A percentile compares a stretch with the other conserved stretches of the same genome.
These are phyloP conservation scores for Gila orcuttii DNA, from an alignment of 2,113 vertebrate genomes.

Conservation along the genomic window DNA sequence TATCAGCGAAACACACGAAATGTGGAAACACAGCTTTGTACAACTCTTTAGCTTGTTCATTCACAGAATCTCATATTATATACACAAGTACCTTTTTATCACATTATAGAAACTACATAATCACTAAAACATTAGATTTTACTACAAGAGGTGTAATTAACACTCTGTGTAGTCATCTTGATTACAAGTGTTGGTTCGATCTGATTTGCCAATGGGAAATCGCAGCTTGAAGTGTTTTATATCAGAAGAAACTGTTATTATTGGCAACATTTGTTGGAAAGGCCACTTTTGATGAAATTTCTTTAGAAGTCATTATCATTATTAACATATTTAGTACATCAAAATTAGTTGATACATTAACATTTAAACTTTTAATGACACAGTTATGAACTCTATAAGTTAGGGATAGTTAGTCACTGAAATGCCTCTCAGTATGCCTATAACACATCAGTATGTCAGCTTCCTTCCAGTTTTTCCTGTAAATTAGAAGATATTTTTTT, in stretches of 20 bases:
- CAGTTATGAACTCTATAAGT: neutral
- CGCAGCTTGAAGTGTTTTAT: slow-evolving; percentile 47
- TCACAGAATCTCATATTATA: slow-evolving; percentile 26
- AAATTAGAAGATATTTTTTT: neutral
- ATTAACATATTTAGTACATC: neutral
- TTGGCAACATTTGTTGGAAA: neutral
- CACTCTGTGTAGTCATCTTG: slow-evolving; percentile 51
- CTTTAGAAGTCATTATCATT: neutral
- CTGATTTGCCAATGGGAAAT: slow-evolving; percentile 50
- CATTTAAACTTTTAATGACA: neutral
- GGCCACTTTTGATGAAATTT: neutral
- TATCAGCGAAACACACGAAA: slow-evolving; percentile 41
- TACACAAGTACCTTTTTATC: slow-evolving; percentile 38
- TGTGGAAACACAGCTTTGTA: slow-evolving; percentile 33
- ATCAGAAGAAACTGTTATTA: slow-evolving; percentile 8
- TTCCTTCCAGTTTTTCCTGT: neutral
- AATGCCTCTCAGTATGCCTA: neutral
- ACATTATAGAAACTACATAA: slow-evolving; percentile 33
- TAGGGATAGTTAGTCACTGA: neutral
- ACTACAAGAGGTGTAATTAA: slow-evolving; percentile 52
- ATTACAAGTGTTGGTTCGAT: slow-evolving; percentile 57
- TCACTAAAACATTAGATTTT: slow-evolving; percentile 41
- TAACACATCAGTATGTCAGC: neutral
- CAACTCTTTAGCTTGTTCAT: slow-evolving; percentile 5
- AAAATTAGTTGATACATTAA: neutral